A percentile compares a stretch with the other conserved stretches of the same genome.
Conservation (phyloP, 1,140 invertebrate genomes). For the Brachystomella parvula region DNA sequence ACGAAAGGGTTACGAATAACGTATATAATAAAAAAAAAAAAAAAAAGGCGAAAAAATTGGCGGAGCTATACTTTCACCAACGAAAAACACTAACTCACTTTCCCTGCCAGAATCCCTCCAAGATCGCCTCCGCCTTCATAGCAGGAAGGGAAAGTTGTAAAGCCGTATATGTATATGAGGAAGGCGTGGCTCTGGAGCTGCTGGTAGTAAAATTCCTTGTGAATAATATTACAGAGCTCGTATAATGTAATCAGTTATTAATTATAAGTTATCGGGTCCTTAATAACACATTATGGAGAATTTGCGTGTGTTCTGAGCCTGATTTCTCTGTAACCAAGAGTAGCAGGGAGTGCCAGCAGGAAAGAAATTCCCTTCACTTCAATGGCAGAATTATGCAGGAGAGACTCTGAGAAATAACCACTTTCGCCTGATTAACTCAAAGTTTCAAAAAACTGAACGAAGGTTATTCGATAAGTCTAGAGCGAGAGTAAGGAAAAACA, state of each 20-base stretch:
- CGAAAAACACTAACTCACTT: neutral
- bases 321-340: no score
- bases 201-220: conserved; percentile 1
- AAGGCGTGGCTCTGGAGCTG: conserved; percentile 1
- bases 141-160: neutral
- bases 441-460: neutral
- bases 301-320: neutral
- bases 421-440: neutral
- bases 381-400: no score
- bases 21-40: no score
- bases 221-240: neutral
- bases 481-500: neutral
- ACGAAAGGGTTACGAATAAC: no score
- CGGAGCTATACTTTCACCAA: no score
- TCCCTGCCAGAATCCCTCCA: neutral
- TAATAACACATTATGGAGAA: neutral
- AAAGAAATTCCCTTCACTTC: no score
- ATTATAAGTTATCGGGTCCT: conserved; percentile 8
- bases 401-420: no score
- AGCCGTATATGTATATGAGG: neutral
- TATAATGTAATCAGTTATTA: conserved; percentile 9
- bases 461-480: no score
- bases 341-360: no score
- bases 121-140: neutral
- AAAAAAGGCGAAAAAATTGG: no score